These are phyloP conservation scores for Blomia tropicalis DNA, from an alignment of 2,888 invertebrate species.

Conservation along the genomic window DNA sequence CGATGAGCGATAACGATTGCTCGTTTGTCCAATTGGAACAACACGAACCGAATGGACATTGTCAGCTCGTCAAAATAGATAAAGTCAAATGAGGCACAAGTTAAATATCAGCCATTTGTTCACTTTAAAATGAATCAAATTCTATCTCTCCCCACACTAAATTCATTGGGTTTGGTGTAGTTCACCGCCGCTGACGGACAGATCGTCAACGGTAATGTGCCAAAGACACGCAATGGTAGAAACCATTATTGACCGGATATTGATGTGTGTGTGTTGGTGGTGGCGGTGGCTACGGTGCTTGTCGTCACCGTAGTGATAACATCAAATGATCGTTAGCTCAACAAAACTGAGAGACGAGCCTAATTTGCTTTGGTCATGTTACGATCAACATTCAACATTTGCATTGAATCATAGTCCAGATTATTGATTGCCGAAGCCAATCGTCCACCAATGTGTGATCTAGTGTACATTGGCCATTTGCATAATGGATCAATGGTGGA, in stretches of 20 bases:
- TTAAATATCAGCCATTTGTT: too few species aligned
- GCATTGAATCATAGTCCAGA: not conserved
- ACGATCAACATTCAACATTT: not conserved
- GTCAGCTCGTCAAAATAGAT: too few species aligned
- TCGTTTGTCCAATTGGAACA: too few species aligned
- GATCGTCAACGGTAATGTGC: too few species aligned
- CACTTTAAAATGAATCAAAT: conserved; percentile 1
- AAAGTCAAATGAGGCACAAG: too few species aligned
- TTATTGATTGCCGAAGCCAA: conserved; percentile 1
- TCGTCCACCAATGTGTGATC: not conserved
- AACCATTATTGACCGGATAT: conserved; percentile 12
- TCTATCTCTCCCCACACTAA: too few species aligned
- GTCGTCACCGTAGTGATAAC: not conserved
- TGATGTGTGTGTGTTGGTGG: not conserved
- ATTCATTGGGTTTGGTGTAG: too few species aligned
- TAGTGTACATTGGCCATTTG: conserved; percentile 6
- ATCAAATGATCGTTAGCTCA: not conserved
- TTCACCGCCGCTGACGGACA: too few species aligned
- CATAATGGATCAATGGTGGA: conserved; percentile 1
- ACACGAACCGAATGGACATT: too few species aligned
- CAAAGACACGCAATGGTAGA: not conserved
- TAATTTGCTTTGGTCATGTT: conserved; percentile 14
- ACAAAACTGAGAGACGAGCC: not conserved
- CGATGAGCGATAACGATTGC: too few species aligned
- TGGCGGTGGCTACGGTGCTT: not conserved